Percentiles rank a stretch among this genome's conserved stretches.
Evolutionary conservation across 2,888 invertebrate species (phyloP).

Genomic region (Spicauda simplicius): DNA sequence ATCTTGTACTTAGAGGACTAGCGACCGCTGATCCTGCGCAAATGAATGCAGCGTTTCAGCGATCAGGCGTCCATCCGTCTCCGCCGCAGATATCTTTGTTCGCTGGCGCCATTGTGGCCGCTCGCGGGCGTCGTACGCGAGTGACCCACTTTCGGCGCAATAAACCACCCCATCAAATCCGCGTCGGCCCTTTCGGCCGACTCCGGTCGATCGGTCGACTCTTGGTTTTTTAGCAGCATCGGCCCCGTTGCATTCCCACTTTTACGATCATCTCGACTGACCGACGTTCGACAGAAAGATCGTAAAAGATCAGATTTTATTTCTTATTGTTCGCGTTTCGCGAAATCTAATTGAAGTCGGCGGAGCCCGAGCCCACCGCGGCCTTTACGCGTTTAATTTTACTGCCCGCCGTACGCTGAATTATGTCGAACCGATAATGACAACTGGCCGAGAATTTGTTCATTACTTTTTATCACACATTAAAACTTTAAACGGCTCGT

Average conservation of each 20-base stretch:
- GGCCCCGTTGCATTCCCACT: slow-evolving; percentile 76
- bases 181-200: slow-evolving; percentile 62
- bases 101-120: slow-evolving; percentile 28
- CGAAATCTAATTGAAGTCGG: slow-evolving; percentile 82
- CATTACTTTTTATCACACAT: slow-evolving; percentile 75
- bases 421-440: slow-evolving; percentile 70
- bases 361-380: slow-evolving; percentile 61
- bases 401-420: slow-evolving; percentile 67
- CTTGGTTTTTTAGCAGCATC: slow-evolving; percentile 69
- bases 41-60: slow-evolving; percentile 10
- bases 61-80: slow-evolving; percentile 44
- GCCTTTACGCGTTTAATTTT: slow-evolving; percentile 80
- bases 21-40: slow-evolving; percentile 6
- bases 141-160: slow-evolving; percentile 74
- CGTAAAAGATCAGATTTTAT: slow-evolving; percentile 83
- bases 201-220: slow-evolving; percentile 57
- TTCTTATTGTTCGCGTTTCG: slow-evolving; percentile 83
- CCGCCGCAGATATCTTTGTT: slow-evolving; percentile 15
- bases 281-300: slow-evolving; percentile 74
- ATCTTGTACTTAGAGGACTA: slow-evolving; percentile 39
- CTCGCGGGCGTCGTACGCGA: slow-evolving; percentile 41
- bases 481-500: slow-evolving; percentile 61
- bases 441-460: slow-evolving; percentile 62
- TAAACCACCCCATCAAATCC: slow-evolving; percentile 74
- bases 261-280: slow-evolving; percentile 75